Evolutionary conservation across 2,888 invertebrate species (phyloP).

Genomic region (Idaea biselata): DNA sequence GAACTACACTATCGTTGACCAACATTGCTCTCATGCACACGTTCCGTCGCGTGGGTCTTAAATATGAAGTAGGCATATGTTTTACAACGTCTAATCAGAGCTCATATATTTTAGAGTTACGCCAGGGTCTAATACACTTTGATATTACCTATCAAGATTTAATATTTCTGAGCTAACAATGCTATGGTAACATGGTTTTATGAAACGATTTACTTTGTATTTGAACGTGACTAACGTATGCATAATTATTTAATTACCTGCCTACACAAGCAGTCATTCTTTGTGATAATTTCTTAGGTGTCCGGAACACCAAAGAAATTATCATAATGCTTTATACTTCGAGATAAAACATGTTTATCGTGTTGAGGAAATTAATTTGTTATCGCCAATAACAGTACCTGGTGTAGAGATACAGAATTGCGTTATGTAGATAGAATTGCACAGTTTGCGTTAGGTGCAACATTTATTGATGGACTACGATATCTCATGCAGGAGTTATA

Average conservation of each 20-base stretch:
- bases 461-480: conserved; percentile 17
- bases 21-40: background rate
- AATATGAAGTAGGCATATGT: background rate
- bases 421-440: conserved; percentile 18
- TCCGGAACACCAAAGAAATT: background rate
- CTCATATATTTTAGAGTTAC: background rate
- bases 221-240: background rate
- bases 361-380: conserved; percentile 2
- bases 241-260: background rate
- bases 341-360: conserved; percentile 25
- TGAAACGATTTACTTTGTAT: background rate
- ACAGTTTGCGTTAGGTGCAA: conserved; percentile 22
- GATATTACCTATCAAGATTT: background rate
- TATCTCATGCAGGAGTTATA: background rate
- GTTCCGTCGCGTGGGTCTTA: background rate
- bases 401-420: conserved; percentile 2
- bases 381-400: conserved; percentile 4
- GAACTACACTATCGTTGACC: conserved; percentile 56
- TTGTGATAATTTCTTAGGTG: too few relatives aligned
- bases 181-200: background rate
- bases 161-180: too few relatives aligned
- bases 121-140: background rate
- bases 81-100: background rate
- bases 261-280: background rate
- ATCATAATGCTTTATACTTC: conserved; percentile 14